Base-by-base conservation (phyloP, 1,140 invertebrate species). In the Galendromus occidentalis region DNA sequence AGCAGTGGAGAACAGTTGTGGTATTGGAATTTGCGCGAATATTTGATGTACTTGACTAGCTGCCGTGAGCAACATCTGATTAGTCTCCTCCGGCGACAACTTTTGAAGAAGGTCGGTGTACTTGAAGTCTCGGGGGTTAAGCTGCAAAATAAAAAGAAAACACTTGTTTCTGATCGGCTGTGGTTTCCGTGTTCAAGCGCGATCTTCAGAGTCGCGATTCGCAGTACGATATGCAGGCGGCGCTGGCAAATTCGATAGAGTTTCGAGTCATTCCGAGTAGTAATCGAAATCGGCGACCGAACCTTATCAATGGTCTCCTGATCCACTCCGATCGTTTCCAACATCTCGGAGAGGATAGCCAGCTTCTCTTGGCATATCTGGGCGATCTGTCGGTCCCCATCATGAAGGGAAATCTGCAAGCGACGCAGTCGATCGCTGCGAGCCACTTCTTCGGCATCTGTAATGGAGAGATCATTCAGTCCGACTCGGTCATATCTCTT, bases 291-390 rank as follows among this genome's bases (percentile, higher is more conserved):
- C n/a, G n/a, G n/a, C n/a, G n/a, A n/a, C n/a, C n/a, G n/a, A n/a
- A 71, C 64, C 29, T 69, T 68, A 42, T 67, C 65, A 18, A 68
- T 69, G 39, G 69, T 47, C 18, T 68, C 67, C 28, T 65, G 67
- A 63, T 70, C 70, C 4, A 65, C 33, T 64, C 69, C 69, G 65
- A 69, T 73, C 5, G 76, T 80, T 64, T 85, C 85, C 42, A 91
- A 77, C 64, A 91, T 78, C 69, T 84, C 84, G 71, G 85, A 78
- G 71, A 92, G 86, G 42, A 92, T 73, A 66, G 82, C 81, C 77
- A 92, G 86, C 74, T 92, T 93, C 70, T 91, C 87, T 75, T 93
- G 88, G 25, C 92, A 79, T 28, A 91, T 75, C 29, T 84, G 74
- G 6, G 88, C 88, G 69, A 91, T 86, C 70, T 91, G 86, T 29